Conservation (phyloP, 2,888 invertebrate species). For the Leucania comma region DNA sequence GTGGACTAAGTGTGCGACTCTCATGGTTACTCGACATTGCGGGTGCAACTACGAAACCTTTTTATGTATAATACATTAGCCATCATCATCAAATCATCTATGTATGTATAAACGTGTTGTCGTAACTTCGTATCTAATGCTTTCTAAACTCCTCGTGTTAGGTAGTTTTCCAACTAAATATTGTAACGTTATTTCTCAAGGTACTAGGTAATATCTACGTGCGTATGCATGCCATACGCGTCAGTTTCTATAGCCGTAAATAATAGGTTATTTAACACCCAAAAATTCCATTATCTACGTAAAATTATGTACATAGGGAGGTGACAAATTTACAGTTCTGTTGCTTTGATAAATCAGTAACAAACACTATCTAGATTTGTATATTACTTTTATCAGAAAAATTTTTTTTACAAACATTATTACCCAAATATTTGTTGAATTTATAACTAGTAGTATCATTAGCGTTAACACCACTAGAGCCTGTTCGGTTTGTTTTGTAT, state of each 20-base stretch:
- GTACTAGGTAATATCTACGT: constrained; percentile 24
- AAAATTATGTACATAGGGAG: constrained; percentile 68
- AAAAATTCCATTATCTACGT: constrained; percentile 72
- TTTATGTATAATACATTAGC: constrained; percentile 2
- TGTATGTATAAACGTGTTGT: not conserved
- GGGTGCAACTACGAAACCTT: constrained; percentile 36
- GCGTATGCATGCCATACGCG: constrained; percentile 20
- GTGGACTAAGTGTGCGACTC: constrained; percentile 71
- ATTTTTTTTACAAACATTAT: constrained; percentile 67
- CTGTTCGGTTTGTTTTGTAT: constrained; percentile 48
- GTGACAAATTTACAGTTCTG: constrained; percentile 83
- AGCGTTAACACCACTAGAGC: constrained; percentile 50
- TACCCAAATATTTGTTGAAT: constrained; percentile 68
- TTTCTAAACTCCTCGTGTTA: not conserved
- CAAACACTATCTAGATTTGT: constrained; percentile 78
- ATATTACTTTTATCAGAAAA: constrained; percentile 68
- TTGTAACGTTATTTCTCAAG: constrained; percentile 39
- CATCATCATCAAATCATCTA: constrained; percentile 14
- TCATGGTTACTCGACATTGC: constrained; percentile 71
- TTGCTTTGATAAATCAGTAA: constrained; percentile 81
- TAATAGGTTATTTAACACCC: constrained; percentile 54
- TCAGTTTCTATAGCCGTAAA: constrained; percentile 41
- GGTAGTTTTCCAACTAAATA: constrained; percentile 21
- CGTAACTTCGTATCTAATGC: constrained; percentile 5
- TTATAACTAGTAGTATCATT: constrained; percentile 61